Conservation (phyloP, 2,888 invertebrate species). For the Pseudococcus longispinus region DNA sequence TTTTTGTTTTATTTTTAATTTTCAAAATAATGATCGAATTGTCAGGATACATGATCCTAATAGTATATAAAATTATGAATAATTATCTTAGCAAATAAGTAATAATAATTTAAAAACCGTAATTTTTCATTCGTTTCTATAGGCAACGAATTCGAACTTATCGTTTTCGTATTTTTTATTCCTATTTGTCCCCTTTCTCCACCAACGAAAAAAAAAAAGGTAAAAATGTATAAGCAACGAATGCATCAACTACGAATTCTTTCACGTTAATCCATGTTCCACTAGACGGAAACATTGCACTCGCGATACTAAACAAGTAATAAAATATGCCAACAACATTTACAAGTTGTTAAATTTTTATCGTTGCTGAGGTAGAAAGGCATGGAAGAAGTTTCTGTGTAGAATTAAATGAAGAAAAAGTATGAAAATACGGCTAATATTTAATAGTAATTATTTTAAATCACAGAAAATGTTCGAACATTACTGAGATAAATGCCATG, state of each 20-base stretch:
- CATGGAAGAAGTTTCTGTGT: not conserved
- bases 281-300: conserved; percentile 9
- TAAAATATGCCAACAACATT: conserved; percentile 42
- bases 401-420: not conserved
- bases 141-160: not conserved
- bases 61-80: not conserved
- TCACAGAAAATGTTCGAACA: not conserved
- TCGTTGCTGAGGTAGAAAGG: not conserved
- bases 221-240: not conserved
- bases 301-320: conserved; percentile 39
- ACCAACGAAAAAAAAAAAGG: not conserved
- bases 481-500: conserved; percentile 2
- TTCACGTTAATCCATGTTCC: conserved; percentile 23
- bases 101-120: too few relatives aligned
- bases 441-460: conserved; percentile 1
- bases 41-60: too few relatives aligned
- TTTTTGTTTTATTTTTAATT: too few relatives aligned
- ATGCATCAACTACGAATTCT: conserved; percentile 33
- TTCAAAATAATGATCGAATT: too few relatives aligned
- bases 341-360: conserved; percentile 42
- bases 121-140: not conserved
- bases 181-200: not conserved
- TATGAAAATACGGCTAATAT: not conserved
- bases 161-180: not conserved
- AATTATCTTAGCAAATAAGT: not conserved